Evolutionary conservation across 1,140 invertebrate genomes (phyloP), one percentile per base, ranked within the genome.

Genomic region (Caenorhabditis tropicalis): DNA sequence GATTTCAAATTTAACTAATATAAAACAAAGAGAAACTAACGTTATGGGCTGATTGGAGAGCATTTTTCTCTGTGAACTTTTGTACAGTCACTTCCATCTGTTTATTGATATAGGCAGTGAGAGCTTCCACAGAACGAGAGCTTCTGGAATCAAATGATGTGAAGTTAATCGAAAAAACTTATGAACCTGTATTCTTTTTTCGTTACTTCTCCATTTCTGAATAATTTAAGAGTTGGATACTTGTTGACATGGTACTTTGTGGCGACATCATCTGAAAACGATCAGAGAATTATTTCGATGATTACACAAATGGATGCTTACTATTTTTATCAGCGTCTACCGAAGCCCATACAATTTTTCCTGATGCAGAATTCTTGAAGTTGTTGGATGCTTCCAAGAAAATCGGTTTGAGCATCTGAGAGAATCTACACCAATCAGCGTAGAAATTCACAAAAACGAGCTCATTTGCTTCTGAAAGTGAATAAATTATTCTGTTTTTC

Each of bases 401-500:
- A 90, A 98, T 95, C 31, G 97, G 97, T 88, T 95, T 95, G 89
- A 99, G 93, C 91, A 97, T 94, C 93, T 97, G 98, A 93, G 97
- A 99, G 89, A 94, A 94, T 86, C 93, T 91, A 88, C 93, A 93
- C 93, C 93, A 99, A 91, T 98, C 96, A 15, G 97, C 97, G 93
- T 98, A 98, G 92, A 99, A 99, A 92, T 99, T 98, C 86, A 99
- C 95, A 92, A 99, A 96, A 80, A 98, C 96, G 92, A 99, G 92
- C 93, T 99, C 84, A 48, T 88, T 88, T 7, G 86, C 33, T 56
- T 84, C 89, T 90, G 65, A 87, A 89, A 87, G 21, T 6, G 12
- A 0, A n/a, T 2, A 7, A 19, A 53, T 53, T 53, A 31, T 39
- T 4, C 9, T n/a, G 15, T 15, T 53, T 79, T 79, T 16, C 36